Evolutionary conservation across 2,113 vertebrate genomes (phyloP).

Genomic region (Axis porcinus): DNA sequence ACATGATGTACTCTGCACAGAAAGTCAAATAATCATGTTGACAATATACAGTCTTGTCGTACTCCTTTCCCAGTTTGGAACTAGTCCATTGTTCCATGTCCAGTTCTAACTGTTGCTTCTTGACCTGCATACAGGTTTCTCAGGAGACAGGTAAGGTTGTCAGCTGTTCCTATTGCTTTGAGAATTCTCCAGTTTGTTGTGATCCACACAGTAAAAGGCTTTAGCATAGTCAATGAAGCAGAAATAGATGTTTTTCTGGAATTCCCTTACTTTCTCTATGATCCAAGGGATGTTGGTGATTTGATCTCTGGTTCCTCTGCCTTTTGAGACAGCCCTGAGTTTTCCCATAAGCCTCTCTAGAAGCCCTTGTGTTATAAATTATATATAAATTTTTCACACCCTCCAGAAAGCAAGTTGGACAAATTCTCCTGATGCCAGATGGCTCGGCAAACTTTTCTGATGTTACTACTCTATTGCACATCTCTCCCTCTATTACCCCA

Average conservation of each 20-base stretch:
- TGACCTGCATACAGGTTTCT: not conserved
- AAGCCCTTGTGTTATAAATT: not conserved
- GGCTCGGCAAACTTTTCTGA: not conserved
- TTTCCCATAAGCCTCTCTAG: not conserved
- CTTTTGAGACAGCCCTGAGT: not conserved
- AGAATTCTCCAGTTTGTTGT: not conserved
- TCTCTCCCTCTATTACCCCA: not conserved
- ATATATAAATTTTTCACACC: conserved; percentile 25
- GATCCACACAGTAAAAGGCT: not conserved
- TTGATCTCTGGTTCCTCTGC: not conserved
- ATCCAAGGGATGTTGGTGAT: not conserved
- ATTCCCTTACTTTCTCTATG: not conserved
- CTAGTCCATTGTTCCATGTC: not conserved
- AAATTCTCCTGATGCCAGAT: not conserved
- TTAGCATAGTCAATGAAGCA: not conserved
- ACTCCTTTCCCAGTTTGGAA: not conserved
- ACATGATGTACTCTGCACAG: not conserved
- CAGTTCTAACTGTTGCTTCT: not conserved
- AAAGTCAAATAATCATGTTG: not conserved
- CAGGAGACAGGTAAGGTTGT: not conserved
- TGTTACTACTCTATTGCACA: not conserved
- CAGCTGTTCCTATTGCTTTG: not conserved
- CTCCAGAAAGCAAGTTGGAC: conserved; percentile 17
- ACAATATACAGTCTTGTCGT: not conserved
- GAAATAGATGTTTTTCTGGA: not conserved